Percentiles rank a stretch among this genome's conserved stretches.
Evolutionary conservation across 2,888 invertebrate genomes (phyloP).

Genomic region (Drosophila putrida): DNA sequence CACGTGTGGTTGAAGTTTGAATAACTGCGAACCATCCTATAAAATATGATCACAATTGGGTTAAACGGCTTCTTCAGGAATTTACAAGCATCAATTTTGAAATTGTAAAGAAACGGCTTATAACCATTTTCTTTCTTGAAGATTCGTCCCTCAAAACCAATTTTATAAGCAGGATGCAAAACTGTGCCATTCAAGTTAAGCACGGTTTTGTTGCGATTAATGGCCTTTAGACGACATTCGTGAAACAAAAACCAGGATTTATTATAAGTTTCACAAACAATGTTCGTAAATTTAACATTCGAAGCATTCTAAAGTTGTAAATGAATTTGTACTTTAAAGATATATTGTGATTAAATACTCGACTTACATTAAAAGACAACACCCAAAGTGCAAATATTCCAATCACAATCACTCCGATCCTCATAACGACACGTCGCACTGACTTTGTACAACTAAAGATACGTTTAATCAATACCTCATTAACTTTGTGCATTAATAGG

Average conservation of each 20-base stretch:
- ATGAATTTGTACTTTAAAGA: too few species aligned
- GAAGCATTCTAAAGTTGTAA: slow-evolving; percentile 4
- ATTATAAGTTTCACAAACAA: slow-evolving; percentile 12
- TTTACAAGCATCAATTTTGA: slow-evolving; percentile 34
- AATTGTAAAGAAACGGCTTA: slow-evolving; percentile 38
- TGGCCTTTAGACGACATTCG: slow-evolving; percentile 26
- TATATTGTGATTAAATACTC: too few species aligned
- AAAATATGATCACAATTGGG: slow-evolving; percentile 25
- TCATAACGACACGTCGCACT: too few species aligned
- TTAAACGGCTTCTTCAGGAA: slow-evolving; percentile 32
- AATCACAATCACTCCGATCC: too few species aligned
- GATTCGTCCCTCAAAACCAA: background rate
- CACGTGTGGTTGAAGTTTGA: slow-evolving; percentile 52
- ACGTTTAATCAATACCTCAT: too few species aligned
- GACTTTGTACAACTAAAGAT: too few species aligned
- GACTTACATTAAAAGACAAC: too few species aligned
- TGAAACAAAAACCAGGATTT: slow-evolving; percentile 7
- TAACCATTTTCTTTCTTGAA: slow-evolving; percentile 45
- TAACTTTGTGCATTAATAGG: too few species aligned
- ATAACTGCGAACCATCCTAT: slow-evolving; percentile 4
- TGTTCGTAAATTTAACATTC: slow-evolving; percentile 24
- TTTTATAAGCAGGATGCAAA: background rate
- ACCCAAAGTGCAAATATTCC: too few species aligned
- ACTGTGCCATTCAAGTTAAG: slow-evolving; percentile 7
- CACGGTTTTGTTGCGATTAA: slow-evolving; percentile 18